Percentiles rank a stretch among this genome's conserved stretches.
Evolutionary conservation across 2,113 vertebrate genomes (phyloP).

Genomic region (Rhea americana): DNA sequence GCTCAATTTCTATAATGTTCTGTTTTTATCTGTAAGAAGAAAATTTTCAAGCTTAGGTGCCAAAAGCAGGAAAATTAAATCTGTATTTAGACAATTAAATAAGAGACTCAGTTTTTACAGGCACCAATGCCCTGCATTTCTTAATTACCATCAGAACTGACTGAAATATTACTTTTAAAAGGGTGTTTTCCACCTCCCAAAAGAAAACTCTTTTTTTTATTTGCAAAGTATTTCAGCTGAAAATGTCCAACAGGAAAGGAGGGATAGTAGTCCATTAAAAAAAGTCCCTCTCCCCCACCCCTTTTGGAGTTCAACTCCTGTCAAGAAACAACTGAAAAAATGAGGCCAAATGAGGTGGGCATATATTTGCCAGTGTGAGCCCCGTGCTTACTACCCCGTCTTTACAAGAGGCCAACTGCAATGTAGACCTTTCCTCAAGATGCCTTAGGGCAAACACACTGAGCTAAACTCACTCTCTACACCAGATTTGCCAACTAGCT

Average conservation of each 20-base stretch:
- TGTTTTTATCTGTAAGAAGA: constrained; percentile 51
- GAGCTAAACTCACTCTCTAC: neutral
- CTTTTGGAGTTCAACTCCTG: neutral
- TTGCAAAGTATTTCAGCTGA: neutral
- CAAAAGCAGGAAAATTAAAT: constrained; percentile 56
- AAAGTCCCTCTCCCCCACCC: neutral
- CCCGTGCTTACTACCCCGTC: neutral
- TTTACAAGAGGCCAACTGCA: neutral
- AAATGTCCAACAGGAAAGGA: neutral
- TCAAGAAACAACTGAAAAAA: neutral
- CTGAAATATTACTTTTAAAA: constrained; percentile 5
- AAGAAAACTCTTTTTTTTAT: neutral
- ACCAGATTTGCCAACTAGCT: neutral
- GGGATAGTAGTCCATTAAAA: neutral
- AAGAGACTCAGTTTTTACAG: constrained; percentile 47
- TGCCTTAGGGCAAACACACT: neutral
- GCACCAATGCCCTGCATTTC: neutral
- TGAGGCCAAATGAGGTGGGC: neutral
- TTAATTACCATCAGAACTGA: constrained; percentile 33
- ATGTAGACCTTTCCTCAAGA: neutral
- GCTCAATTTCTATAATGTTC: constrained; percentile 37
- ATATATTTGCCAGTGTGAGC: neutral
- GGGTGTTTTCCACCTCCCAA: neutral
- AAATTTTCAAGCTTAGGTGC: constrained; percentile 59
- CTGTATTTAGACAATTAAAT: constrained; percentile 65